Conservation (phyloP, 2,113 vertebrate species). For the Petaurus breviceps region DNA sequence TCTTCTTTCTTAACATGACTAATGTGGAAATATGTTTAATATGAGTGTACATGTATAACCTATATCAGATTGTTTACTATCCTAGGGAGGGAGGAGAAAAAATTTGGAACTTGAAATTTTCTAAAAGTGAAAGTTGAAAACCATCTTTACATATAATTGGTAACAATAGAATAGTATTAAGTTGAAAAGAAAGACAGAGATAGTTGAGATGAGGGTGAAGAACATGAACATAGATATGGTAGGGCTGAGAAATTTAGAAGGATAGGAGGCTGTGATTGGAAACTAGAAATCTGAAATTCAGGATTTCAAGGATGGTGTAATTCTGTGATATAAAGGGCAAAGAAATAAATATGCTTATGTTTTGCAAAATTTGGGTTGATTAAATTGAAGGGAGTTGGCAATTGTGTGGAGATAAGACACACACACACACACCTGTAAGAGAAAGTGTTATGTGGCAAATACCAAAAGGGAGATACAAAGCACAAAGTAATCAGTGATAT, state of each 20-base stretch:
- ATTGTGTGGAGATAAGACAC: neutral
- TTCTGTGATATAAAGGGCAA: neutral
- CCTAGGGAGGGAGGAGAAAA: too few relatives aligned
- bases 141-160: too few relatives aligned
- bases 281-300: neutral
- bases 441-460: neutral
- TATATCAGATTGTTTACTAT: too few relatives aligned
- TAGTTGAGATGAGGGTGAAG: neutral
- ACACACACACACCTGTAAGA: constrained; percentile 28
- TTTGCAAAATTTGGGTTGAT: neutral
- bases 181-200: neutral
- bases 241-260: neutral
- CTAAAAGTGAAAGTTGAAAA: too few relatives aligned
- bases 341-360: neutral
- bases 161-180: too few relatives aligned
- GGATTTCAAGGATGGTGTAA: neutral
- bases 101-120: too few relatives aligned
- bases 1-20: too few relatives aligned
- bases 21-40: too few relatives aligned
- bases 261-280: neutral
- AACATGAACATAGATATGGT: neutral
- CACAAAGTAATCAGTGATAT: neutral
- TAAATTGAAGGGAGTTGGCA: neutral
- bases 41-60: too few relatives aligned
- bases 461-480: neutral